Percentiles rank a stretch among this genome's conserved stretches.
These are phyloP conservation scores for Hylaea fasciaria DNA, from an alignment of 2,888 invertebrate genomes.

Conservation along the genomic window DNA sequence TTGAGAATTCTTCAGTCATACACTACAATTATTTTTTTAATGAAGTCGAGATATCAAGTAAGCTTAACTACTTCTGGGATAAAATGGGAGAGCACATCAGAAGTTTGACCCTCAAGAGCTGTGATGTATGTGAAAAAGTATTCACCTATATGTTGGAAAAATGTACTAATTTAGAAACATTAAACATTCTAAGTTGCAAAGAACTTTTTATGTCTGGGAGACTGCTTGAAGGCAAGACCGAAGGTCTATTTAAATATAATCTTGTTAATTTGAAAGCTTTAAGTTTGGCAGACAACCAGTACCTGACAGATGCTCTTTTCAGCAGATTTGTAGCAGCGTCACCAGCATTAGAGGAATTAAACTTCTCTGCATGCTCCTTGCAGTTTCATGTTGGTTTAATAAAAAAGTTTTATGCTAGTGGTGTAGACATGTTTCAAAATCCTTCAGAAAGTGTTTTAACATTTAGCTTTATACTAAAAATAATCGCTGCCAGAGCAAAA, in stretches of 20 bases:
- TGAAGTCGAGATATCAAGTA: conserved; percentile 83
- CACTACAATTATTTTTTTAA: conserved; percentile 81
- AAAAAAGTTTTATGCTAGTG: conserved; percentile 87
- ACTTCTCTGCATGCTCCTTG: conserved; percentile 88
- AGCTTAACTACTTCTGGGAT: conserved; percentile 83
- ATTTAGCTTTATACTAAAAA: conserved; percentile 87
- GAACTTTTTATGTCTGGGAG: conserved; percentile 90
- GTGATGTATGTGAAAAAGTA: conserved; percentile 87
- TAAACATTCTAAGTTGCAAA: conserved; percentile 87
- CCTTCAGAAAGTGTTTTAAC: conserved; percentile 89
- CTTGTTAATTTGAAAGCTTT: conserved; percentile 84
- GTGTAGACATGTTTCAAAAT: conserved; percentile 61
- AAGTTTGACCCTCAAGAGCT: conserved; percentile 83
- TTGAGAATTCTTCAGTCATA: conserved; percentile 71
- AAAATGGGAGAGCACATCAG: conserved; percentile 84
- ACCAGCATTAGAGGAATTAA: conserved; percentile 85
- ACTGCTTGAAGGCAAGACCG: conserved; percentile 85
- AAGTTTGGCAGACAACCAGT: conserved; percentile 87
- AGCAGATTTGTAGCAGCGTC: conserved; percentile 86
- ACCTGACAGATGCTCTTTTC: conserved; percentile 90
- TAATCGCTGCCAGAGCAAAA: conserved; percentile 80
- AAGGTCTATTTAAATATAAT: conserved; percentile 75
- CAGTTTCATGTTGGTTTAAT: conserved; percentile 89
- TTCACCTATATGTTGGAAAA: conserved; percentile 85
- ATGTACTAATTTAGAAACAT: conserved; percentile 82